phyloP scores from a whole-genome alignment of 2,113 vertebrate species.

The Engystomops pustulosus region DNA sequence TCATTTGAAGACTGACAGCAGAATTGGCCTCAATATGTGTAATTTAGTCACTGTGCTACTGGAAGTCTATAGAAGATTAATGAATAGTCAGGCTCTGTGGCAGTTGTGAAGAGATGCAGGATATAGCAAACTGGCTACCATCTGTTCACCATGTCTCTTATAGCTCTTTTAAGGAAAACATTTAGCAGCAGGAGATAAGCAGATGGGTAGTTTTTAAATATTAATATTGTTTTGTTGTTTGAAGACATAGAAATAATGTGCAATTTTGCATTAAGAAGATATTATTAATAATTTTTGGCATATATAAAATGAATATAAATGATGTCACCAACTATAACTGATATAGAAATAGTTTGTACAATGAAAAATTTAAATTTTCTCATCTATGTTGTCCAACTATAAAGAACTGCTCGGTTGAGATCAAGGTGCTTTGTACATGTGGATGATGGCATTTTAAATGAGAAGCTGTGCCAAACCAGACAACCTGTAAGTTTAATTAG shows the following conservation, averaged over 20 bases:
- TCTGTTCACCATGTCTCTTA: conserved; percentile 94
- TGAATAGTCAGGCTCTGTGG: conserved; percentile 91
- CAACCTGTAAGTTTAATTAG: not conserved
- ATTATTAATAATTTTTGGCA: not conserved
- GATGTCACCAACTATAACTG: not conserved
- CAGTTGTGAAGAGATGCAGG: conserved; percentile 91
- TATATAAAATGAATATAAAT: not conserved
- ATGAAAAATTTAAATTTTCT: not conserved
- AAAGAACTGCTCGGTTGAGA: not conserved
- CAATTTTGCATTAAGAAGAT: conserved; percentile 38
- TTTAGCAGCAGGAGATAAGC: conserved; percentile 87
- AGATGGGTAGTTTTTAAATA: conserved; percentile 82
- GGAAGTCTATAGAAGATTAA: conserved; percentile 98
- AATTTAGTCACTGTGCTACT: conserved; percentile 93
- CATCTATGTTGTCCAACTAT: not conserved
- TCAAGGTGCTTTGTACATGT: not conserved
- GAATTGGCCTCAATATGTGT: conserved; percentile 82
- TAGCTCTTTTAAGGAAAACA: conserved; percentile 90
- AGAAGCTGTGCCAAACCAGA: not conserved
- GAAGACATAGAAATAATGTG: conserved; percentile 47
- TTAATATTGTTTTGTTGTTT: conserved; percentile 73
- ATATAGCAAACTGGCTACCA: conserved; percentile 89
- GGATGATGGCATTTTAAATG: not conserved
- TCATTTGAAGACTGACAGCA: conserved; percentile 91
- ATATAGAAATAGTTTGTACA: not conserved